These are phyloP conservation scores for Tetragnatha versicolor DNA, from an alignment of 1,140 invertebrate genomes.

Conservation along the genomic window DNA sequence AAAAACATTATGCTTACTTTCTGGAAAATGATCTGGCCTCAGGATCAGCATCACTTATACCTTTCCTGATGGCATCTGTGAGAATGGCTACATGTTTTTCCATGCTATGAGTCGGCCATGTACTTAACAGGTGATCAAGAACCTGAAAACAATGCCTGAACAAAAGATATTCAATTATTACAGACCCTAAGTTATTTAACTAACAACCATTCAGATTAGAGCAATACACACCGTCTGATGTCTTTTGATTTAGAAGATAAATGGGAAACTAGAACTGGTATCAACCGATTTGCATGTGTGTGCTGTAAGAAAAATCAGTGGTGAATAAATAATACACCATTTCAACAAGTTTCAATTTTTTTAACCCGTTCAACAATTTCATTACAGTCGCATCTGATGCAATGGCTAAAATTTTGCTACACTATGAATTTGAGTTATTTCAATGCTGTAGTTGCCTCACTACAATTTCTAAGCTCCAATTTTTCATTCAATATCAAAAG, in stretches of 20 bases:
- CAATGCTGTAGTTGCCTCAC: no score
- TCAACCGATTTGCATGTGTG: conserved; percentile 82
- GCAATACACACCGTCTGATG: conserved; percentile 72
- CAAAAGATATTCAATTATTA: not conserved
- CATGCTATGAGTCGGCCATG: conserved; percentile 81
- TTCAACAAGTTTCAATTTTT: no score
- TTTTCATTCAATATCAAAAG: no score
- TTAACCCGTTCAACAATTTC: no score
- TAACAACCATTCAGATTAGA: conserved; percentile 10
- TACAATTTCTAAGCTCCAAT: no score
- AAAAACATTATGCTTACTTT: conserved; percentile 64
- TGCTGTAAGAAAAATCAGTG: conserved; percentile 69
- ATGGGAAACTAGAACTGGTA: conserved; percentile 85
- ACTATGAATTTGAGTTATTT: no score
- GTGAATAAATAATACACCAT: no score
- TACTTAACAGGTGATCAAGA: conserved; percentile 81
- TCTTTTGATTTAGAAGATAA: conserved; percentile 88
- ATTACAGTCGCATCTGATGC: no score
- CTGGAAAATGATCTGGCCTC: conserved; percentile 74
- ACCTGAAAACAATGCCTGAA: conserved; percentile 79
- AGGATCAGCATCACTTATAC: conserved; percentile 89
- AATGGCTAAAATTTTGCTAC: no score
- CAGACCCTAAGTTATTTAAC: no score
- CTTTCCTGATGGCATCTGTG: conserved; percentile 86
- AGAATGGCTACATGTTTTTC: conserved; percentile 82